Conservation (phyloP, 1,140 invertebrate genomes). For the Lethrus apterus region DNA sequence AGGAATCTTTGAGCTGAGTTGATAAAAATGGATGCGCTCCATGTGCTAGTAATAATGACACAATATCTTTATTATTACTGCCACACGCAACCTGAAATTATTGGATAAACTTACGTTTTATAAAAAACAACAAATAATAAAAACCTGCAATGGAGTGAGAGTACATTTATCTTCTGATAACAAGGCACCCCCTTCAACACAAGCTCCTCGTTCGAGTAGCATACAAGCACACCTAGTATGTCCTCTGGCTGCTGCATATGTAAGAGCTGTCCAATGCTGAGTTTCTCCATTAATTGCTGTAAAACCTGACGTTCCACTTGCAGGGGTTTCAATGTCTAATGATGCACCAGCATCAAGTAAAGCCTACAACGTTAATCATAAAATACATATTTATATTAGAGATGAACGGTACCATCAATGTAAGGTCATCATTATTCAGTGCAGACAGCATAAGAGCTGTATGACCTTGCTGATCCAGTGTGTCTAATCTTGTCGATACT, state of each 20-base stretch:
- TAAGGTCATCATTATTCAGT: conserved; percentile 69
- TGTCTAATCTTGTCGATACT: conserved; percentile 60
- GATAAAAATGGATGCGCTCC: conserved; percentile 82
- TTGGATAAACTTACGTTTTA: neutral
- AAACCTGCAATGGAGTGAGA: conserved; percentile 74
- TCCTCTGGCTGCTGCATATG: conserved; percentile 52
- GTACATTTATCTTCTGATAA: conserved; percentile 77
- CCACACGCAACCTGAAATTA: conserved; percentile 62
- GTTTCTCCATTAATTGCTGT: conserved; percentile 57
- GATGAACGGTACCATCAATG: conserved; percentile 48
- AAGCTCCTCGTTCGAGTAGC: conserved; percentile 69
- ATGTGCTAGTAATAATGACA: conserved; percentile 68
- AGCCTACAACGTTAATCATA: conserved; percentile 40
- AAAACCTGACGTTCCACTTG: conserved; percentile 41
- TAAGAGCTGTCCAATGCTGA: conserved; percentile 71
- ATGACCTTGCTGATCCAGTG: conserved; percentile 69
- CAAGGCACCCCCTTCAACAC: conserved; percentile 76
- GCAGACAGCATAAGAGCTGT: conserved; percentile 77
- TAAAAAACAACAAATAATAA: too few relatives aligned
- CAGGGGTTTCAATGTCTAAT: conserved; percentile 35
- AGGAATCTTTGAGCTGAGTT: conserved; percentile 70
- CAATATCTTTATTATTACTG: conserved; percentile 71
- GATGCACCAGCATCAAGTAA: conserved; percentile 63
- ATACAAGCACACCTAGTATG: conserved; percentile 52
- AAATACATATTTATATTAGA: neutral